These are phyloP conservation scores for Schlechtendalia chinensis DNA, from an alignment of 1,140 invertebrate species.

Conservation along the genomic window DNA sequence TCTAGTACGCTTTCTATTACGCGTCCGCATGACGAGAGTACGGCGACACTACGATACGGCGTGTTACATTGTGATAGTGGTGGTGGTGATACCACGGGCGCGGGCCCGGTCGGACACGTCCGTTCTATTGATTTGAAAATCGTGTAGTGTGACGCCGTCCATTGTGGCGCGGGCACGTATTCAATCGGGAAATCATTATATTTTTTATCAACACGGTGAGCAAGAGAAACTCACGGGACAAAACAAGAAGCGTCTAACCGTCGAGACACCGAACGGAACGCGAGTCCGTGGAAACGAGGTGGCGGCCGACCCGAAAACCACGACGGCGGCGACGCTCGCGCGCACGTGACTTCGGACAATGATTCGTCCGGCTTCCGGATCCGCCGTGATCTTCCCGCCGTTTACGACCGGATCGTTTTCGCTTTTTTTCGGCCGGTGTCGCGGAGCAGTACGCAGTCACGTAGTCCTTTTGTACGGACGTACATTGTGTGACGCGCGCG, in stretches of 20 bases:
- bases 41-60: no score
- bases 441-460: no score
- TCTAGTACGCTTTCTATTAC: no score
- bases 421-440: no score
- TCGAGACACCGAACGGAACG: background rate
- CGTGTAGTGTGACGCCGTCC: slow-evolving; percentile 28
- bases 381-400: no score
- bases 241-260: background rate
- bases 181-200: slow-evolving; percentile 25
- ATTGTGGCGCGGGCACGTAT: background rate
- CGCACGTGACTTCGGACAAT: slow-evolving; percentile 36
- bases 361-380: background rate
- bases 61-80: no score
- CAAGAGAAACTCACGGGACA: slow-evolving; percentile 6
- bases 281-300: slow-evolving; percentile 27
- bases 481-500: no score
- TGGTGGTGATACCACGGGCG: no score
- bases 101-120: no score
- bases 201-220: background rate
- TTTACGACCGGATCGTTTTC: slow-evolving; percentile 18
- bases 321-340: background rate
- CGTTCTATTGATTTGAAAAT: slow-evolving; percentile 35
- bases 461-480: background rate
- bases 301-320: background rate
- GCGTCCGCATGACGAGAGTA: no score